Percentiles rank a stretch among this genome's conserved stretches.
phyloP scores from a whole-genome alignment of 2,797 vertebrate species.

The Bothrops alternatus region DNA sequence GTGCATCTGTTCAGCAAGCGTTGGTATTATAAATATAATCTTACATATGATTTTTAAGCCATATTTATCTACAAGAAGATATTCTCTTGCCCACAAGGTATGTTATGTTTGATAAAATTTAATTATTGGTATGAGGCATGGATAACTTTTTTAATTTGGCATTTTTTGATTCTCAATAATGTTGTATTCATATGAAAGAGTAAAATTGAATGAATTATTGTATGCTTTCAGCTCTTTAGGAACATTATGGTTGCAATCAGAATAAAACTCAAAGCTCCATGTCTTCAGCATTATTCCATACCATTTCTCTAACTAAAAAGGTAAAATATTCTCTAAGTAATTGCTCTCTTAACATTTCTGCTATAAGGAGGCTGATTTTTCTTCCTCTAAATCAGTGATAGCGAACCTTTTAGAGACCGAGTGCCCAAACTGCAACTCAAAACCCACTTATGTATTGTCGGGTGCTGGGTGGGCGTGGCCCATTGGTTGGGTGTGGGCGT shows the following conservation, averaged over 20 bases:
- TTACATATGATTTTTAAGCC: slow-evolving; percentile 83
- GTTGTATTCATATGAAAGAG: not conserved
- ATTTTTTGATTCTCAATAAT: not conserved
- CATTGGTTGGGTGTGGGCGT: no score
- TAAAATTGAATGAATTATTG: not conserved
- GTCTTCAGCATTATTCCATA: not conserved
- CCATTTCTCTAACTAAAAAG: not conserved
- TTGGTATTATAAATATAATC: slow-evolving; percentile 75
- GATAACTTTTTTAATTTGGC: not conserved
- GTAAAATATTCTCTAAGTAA: not conserved
- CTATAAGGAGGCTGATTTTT: not conserved
- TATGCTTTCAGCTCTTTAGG: not conserved
- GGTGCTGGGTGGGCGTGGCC: no score
- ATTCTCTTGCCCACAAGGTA: slow-evolving; percentile 85
- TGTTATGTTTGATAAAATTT: slow-evolving; percentile 37
- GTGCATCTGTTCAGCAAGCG: slow-evolving; percentile 77
- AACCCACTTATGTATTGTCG: no score
- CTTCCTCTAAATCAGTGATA: not conserved
- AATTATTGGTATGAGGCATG: not conserved
- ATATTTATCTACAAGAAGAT: slow-evolving; percentile 80
- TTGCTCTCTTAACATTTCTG: not conserved
- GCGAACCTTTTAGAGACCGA: no score
- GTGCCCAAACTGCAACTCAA: no score
- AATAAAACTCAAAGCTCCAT: not conserved
- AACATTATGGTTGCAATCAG: not conserved